Evolutionary conservation across 2,888 invertebrate genomes (phyloP).

Genomic region (Helobdella robusta): DNA sequence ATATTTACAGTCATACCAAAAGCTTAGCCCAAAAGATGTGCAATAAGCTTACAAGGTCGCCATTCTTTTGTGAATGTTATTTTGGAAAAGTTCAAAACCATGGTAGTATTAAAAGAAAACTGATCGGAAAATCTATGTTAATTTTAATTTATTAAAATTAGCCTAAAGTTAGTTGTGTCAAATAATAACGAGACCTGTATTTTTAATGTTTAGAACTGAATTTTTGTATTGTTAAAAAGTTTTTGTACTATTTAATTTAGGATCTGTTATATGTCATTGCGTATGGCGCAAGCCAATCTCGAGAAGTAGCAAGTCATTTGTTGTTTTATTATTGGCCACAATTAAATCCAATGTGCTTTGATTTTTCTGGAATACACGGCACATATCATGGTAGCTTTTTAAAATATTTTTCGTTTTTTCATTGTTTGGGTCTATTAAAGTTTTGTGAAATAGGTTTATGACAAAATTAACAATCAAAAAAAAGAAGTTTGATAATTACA

Average conservation of each 20-base stretch:
- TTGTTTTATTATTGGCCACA: constrained; percentile 99
- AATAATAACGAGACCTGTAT: neutral
- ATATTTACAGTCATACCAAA: too few relatives aligned
- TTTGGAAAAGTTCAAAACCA: too few relatives aligned
- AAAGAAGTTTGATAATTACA: too few relatives aligned
- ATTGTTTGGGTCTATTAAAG: too few relatives aligned
- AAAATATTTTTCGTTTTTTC: too few relatives aligned
- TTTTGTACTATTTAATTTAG: constrained; percentile 35
- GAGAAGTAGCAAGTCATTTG: constrained; percentile 89
- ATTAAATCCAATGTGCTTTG: constrained; percentile 83
- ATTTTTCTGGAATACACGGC: constrained; percentile 53
- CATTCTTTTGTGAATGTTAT: too few relatives aligned
- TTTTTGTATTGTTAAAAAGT: neutral
- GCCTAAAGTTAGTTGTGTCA: neutral
- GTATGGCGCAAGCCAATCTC: constrained; percentile 83
- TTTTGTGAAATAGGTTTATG: too few relatives aligned
- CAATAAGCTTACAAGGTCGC: too few relatives aligned
- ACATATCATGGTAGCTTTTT: constrained; percentile 51
- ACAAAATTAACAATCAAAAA: too few relatives aligned
- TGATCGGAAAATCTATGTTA: too few relatives aligned
- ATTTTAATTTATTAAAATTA: neutral
- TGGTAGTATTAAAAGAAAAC: too few relatives aligned
- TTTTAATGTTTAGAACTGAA: neutral
- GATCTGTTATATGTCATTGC: constrained; percentile 91
- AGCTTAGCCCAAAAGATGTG: too few relatives aligned